Conservation (phyloP, 2,797 vertebrate species). For the Esox lucius region DNA sequence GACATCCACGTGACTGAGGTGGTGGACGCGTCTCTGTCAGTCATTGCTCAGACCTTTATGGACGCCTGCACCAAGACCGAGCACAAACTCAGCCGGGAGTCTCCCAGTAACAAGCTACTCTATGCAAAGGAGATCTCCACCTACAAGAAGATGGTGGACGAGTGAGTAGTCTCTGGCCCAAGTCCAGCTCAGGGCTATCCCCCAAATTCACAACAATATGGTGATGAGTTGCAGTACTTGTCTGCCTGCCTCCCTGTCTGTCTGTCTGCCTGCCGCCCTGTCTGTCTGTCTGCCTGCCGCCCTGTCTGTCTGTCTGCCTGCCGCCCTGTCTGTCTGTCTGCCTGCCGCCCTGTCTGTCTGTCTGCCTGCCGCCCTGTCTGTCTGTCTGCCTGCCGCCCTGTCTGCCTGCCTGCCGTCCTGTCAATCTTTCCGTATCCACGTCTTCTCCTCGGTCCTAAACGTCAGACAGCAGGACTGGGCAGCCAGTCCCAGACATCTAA, state of each 20-base stretch:
- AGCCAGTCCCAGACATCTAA: not conserved
- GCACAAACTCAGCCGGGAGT: slow-evolving; percentile 99
- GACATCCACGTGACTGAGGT: slow-evolving; percentile 96
- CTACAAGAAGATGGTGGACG: slow-evolving; percentile 99
- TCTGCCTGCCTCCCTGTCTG: no score
- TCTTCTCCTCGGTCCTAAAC: no score
- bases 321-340: no score
- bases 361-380: no score
- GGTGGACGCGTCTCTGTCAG: slow-evolving; percentile 94
- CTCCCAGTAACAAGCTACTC: slow-evolving; percentile 98
- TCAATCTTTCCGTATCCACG: no score
- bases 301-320: no score
- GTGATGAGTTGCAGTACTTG: not conserved
- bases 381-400: no score
- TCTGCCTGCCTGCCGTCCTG: no score
- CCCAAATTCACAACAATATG: not conserved
- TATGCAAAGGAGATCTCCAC: slow-evolving; percentile 98
- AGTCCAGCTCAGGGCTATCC: no score
- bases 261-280: no score
- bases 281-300: no score
- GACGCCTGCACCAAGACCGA: slow-evolving; percentile 98
- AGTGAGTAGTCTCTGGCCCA: slow-evolving; percentile 86
- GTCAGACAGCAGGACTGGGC: not conserved
- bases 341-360: no score
- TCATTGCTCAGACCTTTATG: slow-evolving; percentile 99